phyloP scores from a whole-genome alignment of 2,888 invertebrate genomes.

The Orchesella flavescens region DNA sequence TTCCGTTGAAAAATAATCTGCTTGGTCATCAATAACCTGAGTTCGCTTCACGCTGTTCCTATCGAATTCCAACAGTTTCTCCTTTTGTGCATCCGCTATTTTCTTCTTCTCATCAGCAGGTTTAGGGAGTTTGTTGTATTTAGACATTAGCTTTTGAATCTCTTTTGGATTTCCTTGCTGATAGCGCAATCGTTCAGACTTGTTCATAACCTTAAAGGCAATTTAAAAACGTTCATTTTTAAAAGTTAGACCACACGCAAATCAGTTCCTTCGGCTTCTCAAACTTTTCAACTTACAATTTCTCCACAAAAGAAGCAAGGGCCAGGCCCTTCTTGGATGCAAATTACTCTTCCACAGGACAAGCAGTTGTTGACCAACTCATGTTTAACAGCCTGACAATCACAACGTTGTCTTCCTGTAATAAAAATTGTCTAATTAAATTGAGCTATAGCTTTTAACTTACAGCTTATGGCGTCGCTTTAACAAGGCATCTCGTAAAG shows the following conservation, averaged over 20 bases:
- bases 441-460: neutral
- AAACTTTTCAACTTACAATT: conserved; percentile 79
- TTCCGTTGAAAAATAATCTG: conserved; percentile 88
- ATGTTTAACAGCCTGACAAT: conserved; percentile 94
- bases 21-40: conserved; percentile 92
- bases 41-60: conserved; percentile 78
- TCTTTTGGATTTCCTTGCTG: conserved; percentile 81
- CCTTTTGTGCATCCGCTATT: conserved; percentile 84
- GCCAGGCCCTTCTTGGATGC: conserved; percentile 94
- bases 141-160: conserved; percentile 77
- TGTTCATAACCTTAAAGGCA: conserved; percentile 65
- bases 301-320: conserved; percentile 94
- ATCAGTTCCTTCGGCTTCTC: too few relatives aligned
- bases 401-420: conserved; percentile 88
- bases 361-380: conserved; percentile 93
- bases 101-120: conserved; percentile 76
- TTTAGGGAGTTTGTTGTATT: conserved; percentile 64
- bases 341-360: conserved; percentile 94
- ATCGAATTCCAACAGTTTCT: conserved; percentile 89
- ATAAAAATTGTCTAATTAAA: conserved; percentile 59
- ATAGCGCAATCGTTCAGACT: conserved; percentile 76
- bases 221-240: neutral
- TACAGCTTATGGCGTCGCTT: neutral
- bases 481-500: too few relatives aligned
- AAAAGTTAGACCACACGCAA: too few relatives aligned